Percentiles rank a stretch among this genome's conserved stretches.
Conservation (phyloP, 2,113 vertebrate genomes). For the Scomber scombrus region DNA sequence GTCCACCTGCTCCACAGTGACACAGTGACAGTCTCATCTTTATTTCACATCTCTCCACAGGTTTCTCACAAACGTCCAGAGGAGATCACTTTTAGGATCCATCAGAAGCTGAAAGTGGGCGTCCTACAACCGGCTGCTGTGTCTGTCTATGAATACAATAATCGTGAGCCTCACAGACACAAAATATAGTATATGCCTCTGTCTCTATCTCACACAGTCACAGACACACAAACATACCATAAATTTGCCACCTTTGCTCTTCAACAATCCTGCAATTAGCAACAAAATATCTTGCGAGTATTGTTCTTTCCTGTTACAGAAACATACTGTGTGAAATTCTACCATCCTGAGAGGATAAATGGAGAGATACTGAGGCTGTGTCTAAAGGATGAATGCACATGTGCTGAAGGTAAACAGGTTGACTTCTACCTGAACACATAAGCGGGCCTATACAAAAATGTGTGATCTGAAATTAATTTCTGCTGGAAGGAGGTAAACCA, state of each 20-base stretch:
- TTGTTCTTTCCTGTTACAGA: conserved; percentile 60
- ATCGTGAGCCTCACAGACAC: conserved; percentile 53
- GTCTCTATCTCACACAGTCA: neutral
- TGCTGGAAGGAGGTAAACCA: too few species aligned
- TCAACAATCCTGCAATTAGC: neutral
- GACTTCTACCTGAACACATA: neutral
- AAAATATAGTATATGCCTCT: neutral
- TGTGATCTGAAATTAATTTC: too few species aligned
- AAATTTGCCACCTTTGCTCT: too few species aligned
- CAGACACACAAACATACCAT: too few species aligned
- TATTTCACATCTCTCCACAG: conserved; percentile 49
- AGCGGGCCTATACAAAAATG: too few species aligned
- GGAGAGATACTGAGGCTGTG: conserved; percentile 79
- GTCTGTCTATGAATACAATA: conserved; percentile 89
- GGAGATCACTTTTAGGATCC: conserved; percentile 81
- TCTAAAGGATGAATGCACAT: conserved; percentile 73
- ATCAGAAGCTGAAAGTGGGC: conserved; percentile 80
- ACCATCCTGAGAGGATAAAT: conserved; percentile 78
- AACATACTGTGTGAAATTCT: conserved; percentile 82
- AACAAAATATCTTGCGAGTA: neutral
- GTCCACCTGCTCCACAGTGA: too few species aligned
- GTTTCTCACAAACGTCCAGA: conserved; percentile 73
- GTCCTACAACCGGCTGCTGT: conserved; percentile 86
- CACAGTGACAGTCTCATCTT: neutral
- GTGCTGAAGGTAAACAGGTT: conserved; percentile 80